Evolutionary conservation across 2,113 vertebrate species (phyloP).

Genomic region (Setophaga petechia): DNA sequence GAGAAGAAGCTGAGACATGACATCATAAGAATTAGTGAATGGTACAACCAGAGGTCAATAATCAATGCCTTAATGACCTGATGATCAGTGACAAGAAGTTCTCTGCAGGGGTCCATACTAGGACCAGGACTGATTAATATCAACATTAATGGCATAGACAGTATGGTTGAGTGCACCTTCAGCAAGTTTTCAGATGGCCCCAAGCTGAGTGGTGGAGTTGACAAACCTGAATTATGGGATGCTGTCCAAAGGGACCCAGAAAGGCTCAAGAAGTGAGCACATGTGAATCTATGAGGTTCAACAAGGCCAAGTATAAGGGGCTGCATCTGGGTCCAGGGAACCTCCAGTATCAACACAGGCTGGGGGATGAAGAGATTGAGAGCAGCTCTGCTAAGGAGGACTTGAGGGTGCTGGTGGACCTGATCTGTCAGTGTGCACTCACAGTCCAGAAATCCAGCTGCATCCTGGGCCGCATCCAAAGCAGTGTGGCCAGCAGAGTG

Average conservation of each 20-base stretch:
- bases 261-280: background rate
- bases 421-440: background rate
- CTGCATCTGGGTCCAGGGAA: background rate
- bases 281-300: accelerated
- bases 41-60: background rate
- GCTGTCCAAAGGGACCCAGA: background rate
- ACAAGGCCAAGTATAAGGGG: background rate
- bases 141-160: background rate
- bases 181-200: background rate
- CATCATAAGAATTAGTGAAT: background rate
- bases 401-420: background rate
- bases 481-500: accelerated
- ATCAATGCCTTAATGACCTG: background rate
- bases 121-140: background rate
- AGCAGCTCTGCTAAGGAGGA: background rate
- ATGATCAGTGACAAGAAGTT: background rate
- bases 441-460: background rate
- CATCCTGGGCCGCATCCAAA: background rate
- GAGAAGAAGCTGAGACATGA: background rate
- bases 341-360: background rate
- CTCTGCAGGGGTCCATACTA: accelerated
- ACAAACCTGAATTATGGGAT: accelerated
- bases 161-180: accelerated
- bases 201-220: background rate
- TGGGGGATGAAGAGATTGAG: background rate